Conservation (phyloP, 2,113 vertebrate species). For the Vombatus ursinus region DNA sequence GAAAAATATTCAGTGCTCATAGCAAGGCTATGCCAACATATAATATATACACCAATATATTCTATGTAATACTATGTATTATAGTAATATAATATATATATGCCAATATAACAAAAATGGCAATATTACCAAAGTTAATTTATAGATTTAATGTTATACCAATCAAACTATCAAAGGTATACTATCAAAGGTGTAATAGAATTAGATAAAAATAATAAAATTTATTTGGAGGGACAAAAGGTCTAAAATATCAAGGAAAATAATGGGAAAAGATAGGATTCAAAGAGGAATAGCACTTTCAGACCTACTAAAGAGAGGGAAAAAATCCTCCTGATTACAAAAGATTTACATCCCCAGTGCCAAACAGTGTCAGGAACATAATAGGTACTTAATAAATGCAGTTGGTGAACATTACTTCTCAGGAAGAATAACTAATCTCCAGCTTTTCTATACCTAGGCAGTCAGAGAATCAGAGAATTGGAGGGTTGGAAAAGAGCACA, state of each 20-base stretch:
- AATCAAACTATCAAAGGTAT: not conserved
- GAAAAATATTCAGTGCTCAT: not conserved
- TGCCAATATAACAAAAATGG: not conserved
- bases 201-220: not conserved
- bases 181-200: not conserved
- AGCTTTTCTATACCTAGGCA: not conserved
- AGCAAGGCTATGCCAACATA: not conserved
- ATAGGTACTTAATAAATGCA: not conserved
- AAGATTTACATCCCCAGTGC: not conserved
- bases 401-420: not conserved
- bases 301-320: not conserved
- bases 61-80: not conserved
- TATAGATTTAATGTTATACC: not conserved
- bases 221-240: not conserved
- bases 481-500: not conserved
- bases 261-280: not conserved
- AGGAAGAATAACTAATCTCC: not conserved
- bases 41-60: not conserved
- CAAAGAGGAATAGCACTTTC: not conserved
- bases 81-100: not conserved
- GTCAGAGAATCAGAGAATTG: not conserved
- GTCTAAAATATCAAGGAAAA: not conserved
- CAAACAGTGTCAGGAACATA: not conserved
- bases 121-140: not conserved
- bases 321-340: not conserved